These are phyloP conservation scores for Brachionus plicatilis DNA, from an alignment of 1,140 invertebrate species.

Conservation along the genomic window DNA sequence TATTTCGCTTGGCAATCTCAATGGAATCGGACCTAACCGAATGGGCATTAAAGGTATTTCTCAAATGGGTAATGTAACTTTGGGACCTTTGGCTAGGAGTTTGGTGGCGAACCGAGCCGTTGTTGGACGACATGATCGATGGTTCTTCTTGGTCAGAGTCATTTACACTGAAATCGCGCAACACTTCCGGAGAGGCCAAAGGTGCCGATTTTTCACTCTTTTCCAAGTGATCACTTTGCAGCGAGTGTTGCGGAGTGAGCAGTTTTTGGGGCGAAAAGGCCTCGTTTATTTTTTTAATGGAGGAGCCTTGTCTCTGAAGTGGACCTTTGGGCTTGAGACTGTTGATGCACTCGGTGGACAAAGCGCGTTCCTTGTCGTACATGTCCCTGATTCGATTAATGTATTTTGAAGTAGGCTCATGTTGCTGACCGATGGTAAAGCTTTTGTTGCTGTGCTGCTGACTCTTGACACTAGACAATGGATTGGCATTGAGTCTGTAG, in stretches of 20 bases:
- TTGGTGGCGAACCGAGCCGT: not conserved
- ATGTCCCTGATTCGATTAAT: constrained; percentile 12
- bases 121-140: not conserved
- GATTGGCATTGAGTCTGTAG: not conserved
- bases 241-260: not conserved
- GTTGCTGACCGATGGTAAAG: not conserved
- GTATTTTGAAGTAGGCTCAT: not conserved
- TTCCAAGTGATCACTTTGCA: not conserved
- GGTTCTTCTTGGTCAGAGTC: constrained; percentile 10
- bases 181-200: not conserved
- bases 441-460: not conserved
- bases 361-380: constrained; percentile 13
- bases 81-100: not conserved
- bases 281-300: not conserved
- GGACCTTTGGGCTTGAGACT: not conserved
- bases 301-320: not conserved
- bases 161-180: not conserved
- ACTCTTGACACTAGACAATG: not conserved
- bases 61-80: constrained; percentile 12
- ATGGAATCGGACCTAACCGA: constrained; percentile 18
- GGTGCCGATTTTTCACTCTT: not conserved
- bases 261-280: not conserved
- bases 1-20: constrained; percentile 18
- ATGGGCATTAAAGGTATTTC: constrained; percentile 5
- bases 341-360: constrained; percentile 3